Conservation (phyloP, 2,113 vertebrate genomes). For the Vulpes lagopus region DNA sequence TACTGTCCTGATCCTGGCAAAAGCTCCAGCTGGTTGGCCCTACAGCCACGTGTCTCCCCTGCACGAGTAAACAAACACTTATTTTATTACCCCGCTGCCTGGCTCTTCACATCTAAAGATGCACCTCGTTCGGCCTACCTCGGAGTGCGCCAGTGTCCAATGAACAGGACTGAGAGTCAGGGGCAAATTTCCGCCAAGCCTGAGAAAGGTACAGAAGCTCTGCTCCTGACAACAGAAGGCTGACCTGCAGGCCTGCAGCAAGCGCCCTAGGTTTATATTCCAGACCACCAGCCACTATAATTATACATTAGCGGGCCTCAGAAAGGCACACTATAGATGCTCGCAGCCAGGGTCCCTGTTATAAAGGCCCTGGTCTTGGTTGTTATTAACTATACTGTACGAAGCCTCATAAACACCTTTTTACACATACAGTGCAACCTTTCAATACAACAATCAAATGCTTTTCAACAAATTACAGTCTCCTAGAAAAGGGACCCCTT, state of each 20-base stretch:
- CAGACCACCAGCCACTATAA: conserved; percentile 87
- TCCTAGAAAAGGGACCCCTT: conserved; percentile 84
- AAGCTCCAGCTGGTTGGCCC: not conserved
- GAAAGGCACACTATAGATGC: conserved; percentile 83
- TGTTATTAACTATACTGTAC: conserved; percentile 90
- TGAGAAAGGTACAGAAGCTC: not conserved
- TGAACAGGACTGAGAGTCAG: not conserved
- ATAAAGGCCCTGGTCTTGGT: conserved; percentile 86
- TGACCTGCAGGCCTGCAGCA: conserved; percentile 70
- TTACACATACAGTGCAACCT: conserved; percentile 87
- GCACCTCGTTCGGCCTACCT: not conserved
- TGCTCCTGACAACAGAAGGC: not conserved
- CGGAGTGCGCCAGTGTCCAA: not conserved
- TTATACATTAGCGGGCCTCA: conserved; percentile 79
- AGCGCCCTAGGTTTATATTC: conserved; percentile 63
- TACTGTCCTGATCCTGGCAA: not conserved
- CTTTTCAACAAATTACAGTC: conserved; percentile 89
- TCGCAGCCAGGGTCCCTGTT: conserved; percentile 85
- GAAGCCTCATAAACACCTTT: conserved; percentile 90
- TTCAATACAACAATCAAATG: conserved; percentile 89
- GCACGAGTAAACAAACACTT: not conserved
- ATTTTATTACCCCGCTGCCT: not conserved
- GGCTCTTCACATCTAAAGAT: not conserved
- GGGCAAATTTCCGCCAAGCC: not conserved
- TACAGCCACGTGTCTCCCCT: not conserved